Evolutionary conservation across 2,797 vertebrate genomes (phyloP), one percentile per base, ranked within the genome.

Genomic region (Hafferia zeledoni): DNA sequence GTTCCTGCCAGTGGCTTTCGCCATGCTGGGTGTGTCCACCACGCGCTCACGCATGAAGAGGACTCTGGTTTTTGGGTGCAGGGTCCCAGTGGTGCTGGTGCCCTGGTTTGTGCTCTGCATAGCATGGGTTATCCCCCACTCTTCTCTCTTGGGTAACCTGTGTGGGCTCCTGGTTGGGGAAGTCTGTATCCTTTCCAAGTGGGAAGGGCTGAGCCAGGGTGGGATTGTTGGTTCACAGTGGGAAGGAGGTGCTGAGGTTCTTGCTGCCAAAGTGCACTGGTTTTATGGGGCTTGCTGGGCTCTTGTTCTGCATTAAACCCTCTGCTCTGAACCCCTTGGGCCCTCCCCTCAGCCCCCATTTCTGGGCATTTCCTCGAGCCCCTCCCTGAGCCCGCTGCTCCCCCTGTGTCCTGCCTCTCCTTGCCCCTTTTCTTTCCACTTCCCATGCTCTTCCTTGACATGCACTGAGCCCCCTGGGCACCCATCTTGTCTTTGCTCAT

Each of bases 101-200:
- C 98, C 98, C 0, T 97, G 97, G 96, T 35, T 97, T 6, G 79
- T 97, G 64, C 97, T 98, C 18, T 92, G 95, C 1, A 8, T 94
- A 17, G 97, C 97, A 0, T 97, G 97, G 89, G 95, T 98, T 74
- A 93, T 98, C 16, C 98, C 98, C 11, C 90, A 63, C 60, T 97
- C 97, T 30, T 98, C 97, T 9, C 89, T 98, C 69, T 7, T 98
- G 82, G 95, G 97, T 43, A 98, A 98, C 23, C 46, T 98, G 3
- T 97, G 97, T 63, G 98, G 98, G 55, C 97, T 98, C 5, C 50
- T 97, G 4, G 78, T 96, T 17, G 98, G 98, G 30, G 63, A 96
- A 30, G 69, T 94, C 1, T 98, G 98, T 98, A 98, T 98, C 98
- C 98, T 98, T 98, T 91, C 50, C 4, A 1, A 23, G 43, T 37